Base-by-base conservation (phyloP, 2,113 vertebrate genomes). In the Heterotis niloticus region DNA sequence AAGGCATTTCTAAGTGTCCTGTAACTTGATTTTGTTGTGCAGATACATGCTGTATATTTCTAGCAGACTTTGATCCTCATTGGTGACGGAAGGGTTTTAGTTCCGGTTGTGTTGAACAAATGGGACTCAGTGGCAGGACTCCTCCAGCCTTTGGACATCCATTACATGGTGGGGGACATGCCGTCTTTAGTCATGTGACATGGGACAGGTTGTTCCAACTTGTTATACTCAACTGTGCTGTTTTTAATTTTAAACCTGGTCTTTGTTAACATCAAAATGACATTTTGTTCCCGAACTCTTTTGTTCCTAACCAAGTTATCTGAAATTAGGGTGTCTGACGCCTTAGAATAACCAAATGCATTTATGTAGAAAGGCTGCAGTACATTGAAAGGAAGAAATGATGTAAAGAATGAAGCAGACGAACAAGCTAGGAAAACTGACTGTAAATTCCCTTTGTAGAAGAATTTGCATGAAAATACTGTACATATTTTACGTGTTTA, bases 401-500 rank as follows among this genome's bases (percentile, higher is more conserved):
- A 11, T 13, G 29, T 23, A n/a, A 64, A 52, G 60, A 64, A 52
- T n/a, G 26, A 69, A 26, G 65, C 52, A 68, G 60, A 44, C 26
- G 66, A 34, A 78, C n/a, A 54, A 26, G 9, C 1, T 23, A 23
- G 77, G 77, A 44, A 44, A 44, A 44, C 34, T 14, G 51, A 62
- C 52, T 75, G 74, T 75, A 62, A 75, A 75, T 56, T 75, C 74
- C 56, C 74, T 5, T 24, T 74, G 28, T 26, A 60, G 56, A 57
- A 64, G 23, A 24, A 26, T 56, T 54, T 64, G 64, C 67, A 14
- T 75, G 78, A 66, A 64, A 72, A 56, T 60, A 17, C 54, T 79
- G 71, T 79, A 79, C 66, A 75, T 79, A 34, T 75, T 74, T 74
- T 54, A 56, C 23, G 64, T 23, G 69, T 78, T 79, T 79, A 79